These are phyloP conservation scores for Stylophora pistillata DNA, from an alignment of 64 coral and sea anemone species.

Conservation along the genomic window DNA sequence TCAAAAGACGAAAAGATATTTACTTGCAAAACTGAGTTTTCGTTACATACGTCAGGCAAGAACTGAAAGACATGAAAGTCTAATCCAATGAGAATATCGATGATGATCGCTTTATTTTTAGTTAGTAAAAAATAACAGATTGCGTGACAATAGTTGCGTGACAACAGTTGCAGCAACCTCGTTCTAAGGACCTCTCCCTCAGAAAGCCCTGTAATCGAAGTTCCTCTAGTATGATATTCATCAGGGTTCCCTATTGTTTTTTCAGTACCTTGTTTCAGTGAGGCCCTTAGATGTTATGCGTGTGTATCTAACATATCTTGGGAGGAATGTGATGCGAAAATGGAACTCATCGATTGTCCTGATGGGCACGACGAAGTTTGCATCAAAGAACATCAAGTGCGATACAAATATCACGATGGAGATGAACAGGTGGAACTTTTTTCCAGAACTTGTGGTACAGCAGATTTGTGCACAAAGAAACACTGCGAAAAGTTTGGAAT, in stretches of 20 bases:
- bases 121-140: too few relatives aligned
- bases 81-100: too few relatives aligned
- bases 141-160: too few relatives aligned
- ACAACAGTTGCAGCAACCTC: too few relatives aligned
- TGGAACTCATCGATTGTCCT: neutral
- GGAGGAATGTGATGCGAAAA: neutral
- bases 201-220: neutral
- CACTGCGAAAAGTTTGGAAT: neutral
- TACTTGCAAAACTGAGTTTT: too few relatives aligned
- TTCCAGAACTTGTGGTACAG: neutral
- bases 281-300: neutral
- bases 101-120: too few relatives aligned
- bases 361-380: neutral
- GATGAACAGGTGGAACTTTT: neutral
- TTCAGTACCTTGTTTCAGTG: conserved; percentile 7
- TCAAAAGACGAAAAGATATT: too few relatives aligned
- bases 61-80: too few relatives aligned
- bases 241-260: neutral
- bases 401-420: neutral
- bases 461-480: neutral
- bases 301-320: neutral
- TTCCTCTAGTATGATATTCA: neutral
- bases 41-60: too few relatives aligned
- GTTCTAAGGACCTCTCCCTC: too few relatives aligned
- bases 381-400: neutral